Conservation (phyloP, 2,113 vertebrate genomes). For the Vicugna pacos region DNA sequence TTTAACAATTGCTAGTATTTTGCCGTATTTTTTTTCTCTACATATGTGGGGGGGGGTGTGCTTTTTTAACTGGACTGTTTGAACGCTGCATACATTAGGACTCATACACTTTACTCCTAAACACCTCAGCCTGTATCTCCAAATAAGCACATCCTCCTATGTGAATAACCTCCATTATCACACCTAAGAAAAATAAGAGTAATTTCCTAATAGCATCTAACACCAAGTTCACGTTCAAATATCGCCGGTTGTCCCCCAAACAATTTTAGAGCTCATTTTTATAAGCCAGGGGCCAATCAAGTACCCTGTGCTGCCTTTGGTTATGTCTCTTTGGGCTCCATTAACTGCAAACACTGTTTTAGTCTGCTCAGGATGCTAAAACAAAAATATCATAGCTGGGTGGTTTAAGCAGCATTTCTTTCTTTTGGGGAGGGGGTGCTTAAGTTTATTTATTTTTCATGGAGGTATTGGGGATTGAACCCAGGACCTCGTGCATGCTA, state of each 20-base stretch:
- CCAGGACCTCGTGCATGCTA: too few relatives aligned
- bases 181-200: slow-evolving; percentile 42
- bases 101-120: neutral
- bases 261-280: slow-evolving; percentile 22
- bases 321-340: neutral
- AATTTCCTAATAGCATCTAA: slow-evolving; percentile 32
- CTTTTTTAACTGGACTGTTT: slow-evolving; percentile 36
- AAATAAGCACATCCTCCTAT: neutral
- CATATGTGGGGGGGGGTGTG: neutral
- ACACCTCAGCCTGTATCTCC: slow-evolving; percentile 4
- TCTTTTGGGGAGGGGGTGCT: neutral
- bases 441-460: too few relatives aligned
- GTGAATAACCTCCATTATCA: slow-evolving; percentile 2
- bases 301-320: neutral
- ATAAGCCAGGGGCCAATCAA: neutral
- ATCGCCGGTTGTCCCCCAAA: slow-evolving; percentile 7
- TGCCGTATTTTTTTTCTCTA: neutral
- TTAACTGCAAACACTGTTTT: slow-evolving; percentile 1
- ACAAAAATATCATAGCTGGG: neutral
- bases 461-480: too few relatives aligned
- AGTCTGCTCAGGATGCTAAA: neutral
- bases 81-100: slow-evolving; percentile 6
- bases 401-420: neutral
- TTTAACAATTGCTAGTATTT: neutral
- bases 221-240: slow-evolving; percentile 2